Evolutionary conservation across 2,797 vertebrate species (phyloP).

Genomic region (Enteromius treurensis): DNA sequence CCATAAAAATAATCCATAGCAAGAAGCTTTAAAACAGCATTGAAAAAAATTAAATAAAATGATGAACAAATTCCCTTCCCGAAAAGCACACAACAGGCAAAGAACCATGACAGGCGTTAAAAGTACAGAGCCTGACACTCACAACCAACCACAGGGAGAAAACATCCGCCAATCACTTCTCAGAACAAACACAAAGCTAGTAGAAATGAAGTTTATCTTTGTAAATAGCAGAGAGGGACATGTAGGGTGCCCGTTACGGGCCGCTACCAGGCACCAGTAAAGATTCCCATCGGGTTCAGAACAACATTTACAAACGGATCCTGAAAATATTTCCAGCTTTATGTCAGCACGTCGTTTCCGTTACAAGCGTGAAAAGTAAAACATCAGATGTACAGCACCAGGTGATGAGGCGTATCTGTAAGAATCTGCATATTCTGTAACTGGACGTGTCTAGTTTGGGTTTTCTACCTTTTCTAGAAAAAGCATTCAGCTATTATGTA

Average conservation of each 20-base stretch:
- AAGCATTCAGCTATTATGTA: not conserved
- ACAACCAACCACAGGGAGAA: conserved; percentile 67
- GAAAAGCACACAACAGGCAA: conserved; percentile 76
- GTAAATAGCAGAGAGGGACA: conserved; percentile 30
- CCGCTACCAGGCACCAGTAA: conserved; percentile 33
- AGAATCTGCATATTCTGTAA: conserved; percentile 45
- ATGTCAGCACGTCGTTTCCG: conserved; percentile 4
- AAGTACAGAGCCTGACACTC: conserved; percentile 70
- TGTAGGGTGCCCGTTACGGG: conserved; percentile 25
- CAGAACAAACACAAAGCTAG: conserved; percentile 31
- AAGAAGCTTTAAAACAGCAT: conserved; percentile 78
- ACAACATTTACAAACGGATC: conserved; percentile 4
- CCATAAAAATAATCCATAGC: conserved; percentile 79
- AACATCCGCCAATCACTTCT: conserved; percentile 44
- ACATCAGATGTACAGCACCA: conserved; percentile 47
- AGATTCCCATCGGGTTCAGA: conserved; percentile 20
- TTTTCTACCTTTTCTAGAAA: conserved; percentile 22
- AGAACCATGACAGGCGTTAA: conserved; percentile 75
- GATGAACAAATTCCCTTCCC: conserved; percentile 56
- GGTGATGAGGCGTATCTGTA: conserved; percentile 25
- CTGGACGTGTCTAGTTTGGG: not conserved
- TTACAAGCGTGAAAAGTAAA: conserved; percentile 13
- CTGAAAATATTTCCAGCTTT: conserved; percentile 26
- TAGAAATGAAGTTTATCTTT: conserved; percentile 25
- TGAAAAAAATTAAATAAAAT: conserved; percentile 76